Conservation (phyloP, 2,888 invertebrate species). For the Oxyteleia sp. region DNA sequence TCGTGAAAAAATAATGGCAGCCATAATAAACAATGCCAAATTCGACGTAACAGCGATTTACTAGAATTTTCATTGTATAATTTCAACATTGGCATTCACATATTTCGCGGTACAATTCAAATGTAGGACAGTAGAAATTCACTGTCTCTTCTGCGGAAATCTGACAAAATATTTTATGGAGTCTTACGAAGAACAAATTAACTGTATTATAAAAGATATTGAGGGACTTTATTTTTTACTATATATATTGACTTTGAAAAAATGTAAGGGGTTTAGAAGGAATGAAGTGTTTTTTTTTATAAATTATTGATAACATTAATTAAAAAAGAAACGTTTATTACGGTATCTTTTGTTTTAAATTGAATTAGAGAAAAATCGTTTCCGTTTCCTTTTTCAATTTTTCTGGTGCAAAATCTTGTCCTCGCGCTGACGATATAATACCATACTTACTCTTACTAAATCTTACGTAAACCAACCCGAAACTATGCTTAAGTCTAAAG, state of each 20-base stretch:
- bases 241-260: neutral
- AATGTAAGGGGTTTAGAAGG: too few species aligned
- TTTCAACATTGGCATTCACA: neutral
- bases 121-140: conserved; percentile 1
- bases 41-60: neutral
- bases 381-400: too few species aligned
- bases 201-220: neutral
- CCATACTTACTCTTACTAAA: conserved; percentile 40
- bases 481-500: conserved; percentile 37
- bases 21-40: too few species aligned
- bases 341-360: too few species aligned
- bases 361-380: too few species aligned
- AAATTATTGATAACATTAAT: too few species aligned
- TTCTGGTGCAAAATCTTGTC: conserved; percentile 23
- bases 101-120: neutral
- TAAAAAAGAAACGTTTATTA: too few species aligned
- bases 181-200: neutral
- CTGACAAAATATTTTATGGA: conserved; percentile 1
- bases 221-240: neutral
- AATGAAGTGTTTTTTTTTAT: too few species aligned
- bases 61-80: neutral
- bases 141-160: neutral
- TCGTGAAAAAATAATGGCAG: too few species aligned
- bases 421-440: conserved; percentile 24
- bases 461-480: conserved; percentile 38